phyloP scores from a whole-genome alignment of 2,797 vertebrate genomes.

The Acrossocheilus wenchowensis region DNA sequence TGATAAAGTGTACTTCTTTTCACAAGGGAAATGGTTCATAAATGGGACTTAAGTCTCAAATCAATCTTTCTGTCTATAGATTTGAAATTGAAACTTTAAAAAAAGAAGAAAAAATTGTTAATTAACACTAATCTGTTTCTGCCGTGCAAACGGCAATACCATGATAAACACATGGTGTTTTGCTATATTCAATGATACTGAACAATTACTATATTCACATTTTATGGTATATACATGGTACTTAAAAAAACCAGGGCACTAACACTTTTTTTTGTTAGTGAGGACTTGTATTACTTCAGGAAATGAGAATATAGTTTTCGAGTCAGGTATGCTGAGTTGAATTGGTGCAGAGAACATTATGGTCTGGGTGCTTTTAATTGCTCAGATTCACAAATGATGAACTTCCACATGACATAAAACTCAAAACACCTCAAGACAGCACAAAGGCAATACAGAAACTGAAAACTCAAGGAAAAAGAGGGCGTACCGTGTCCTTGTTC shows the following conservation, averaged over 20 bases:
- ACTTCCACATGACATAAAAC: background rate
- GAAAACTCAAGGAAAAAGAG: constrained; percentile 24
- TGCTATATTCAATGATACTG: background rate
- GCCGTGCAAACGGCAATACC: no score
- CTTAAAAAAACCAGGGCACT: background rate
- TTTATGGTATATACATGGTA: background rate
- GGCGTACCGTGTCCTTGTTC: constrained; percentile 88
- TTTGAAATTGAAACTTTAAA: no score
- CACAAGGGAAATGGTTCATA: no score
- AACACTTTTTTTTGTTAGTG: background rate
- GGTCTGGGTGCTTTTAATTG: background rate
- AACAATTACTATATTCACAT: background rate
- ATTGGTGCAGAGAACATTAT: background rate
- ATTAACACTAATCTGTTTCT: no score
- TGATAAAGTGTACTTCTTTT: background rate
- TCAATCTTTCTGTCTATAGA: no score
- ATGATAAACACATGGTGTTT: background rate
- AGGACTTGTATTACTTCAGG: background rate
- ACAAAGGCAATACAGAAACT: constrained; percentile 6
- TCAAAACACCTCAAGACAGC: background rate
- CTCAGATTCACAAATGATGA: constrained; percentile 6
- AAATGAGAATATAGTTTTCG: background rate
- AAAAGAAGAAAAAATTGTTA: no score
- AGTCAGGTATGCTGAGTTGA: background rate
- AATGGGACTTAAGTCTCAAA: no score